phyloP scores from a whole-genome alignment of 2,888 invertebrate species.

The Galerucella calmariensis region DNA sequence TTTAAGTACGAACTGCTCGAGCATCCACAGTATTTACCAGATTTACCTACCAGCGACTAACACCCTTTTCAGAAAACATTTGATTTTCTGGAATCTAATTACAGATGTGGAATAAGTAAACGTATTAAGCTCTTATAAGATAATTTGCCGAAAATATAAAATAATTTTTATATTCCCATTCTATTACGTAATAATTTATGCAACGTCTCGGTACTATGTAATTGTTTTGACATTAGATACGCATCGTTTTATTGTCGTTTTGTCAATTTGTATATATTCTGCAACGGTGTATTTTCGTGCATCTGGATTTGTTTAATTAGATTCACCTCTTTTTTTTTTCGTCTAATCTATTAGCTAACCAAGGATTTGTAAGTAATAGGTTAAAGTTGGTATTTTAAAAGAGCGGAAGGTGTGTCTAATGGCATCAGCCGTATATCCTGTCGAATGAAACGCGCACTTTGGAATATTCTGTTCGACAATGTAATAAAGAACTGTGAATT shows the following conservation, averaged over 20 bases:
- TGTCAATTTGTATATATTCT: not conserved
- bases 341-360: slow-evolving; percentile 1
- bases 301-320: not conserved
- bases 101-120: not conserved
- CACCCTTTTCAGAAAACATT: too few relatives aligned
- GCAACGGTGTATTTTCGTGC: slow-evolving; percentile 1
- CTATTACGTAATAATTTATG: slow-evolving; percentile 3
- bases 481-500: not conserved
- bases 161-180: not conserved
- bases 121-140: not conserved
- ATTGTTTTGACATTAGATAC: slow-evolving; percentile 1
- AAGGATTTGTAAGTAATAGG: slow-evolving; percentile 6
- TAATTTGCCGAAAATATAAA: not conserved
- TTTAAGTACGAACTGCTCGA: too few relatives aligned
- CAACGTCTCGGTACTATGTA: not conserved
- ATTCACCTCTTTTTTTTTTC: not conserved
- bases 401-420: not conserved
- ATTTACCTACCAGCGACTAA: too few relatives aligned
- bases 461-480: not conserved
- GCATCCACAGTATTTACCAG: too few relatives aligned
- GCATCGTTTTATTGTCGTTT: not conserved
- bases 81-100: too few relatives aligned
- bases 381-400: not conserved
- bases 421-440: not conserved
- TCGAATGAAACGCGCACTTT: not conserved